Conservation (phyloP, 2,888 invertebrate species). For the Epirrhoe alternata region DNA sequence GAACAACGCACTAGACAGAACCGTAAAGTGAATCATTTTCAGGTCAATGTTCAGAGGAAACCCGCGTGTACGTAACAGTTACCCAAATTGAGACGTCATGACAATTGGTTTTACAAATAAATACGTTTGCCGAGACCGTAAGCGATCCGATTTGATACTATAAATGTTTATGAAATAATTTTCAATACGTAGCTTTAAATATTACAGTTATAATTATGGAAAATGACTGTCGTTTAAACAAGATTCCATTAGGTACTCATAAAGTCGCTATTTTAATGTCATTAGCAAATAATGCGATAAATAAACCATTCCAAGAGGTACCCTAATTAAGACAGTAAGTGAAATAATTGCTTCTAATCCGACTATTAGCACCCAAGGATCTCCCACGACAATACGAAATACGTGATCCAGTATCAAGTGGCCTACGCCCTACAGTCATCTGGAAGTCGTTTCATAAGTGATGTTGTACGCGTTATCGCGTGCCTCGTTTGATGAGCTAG, state of each 20-base stretch:
- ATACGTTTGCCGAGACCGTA: conserved; percentile 59
- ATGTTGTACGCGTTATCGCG: conserved; percentile 66
- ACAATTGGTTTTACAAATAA: conserved; percentile 74
- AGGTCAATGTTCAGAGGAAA: conserved; percentile 73
- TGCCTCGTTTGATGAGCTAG: conserved; percentile 60
- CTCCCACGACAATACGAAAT: conserved; percentile 42
- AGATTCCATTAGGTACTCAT: neutral
- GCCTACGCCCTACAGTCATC: conserved; percentile 43
- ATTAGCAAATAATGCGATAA: conserved; percentile 19
- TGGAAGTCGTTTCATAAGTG: conserved; percentile 44
- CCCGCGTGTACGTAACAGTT: conserved; percentile 70
- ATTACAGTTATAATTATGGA: conserved; percentile 11
- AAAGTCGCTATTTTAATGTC: neutral
- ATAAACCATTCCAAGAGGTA: conserved; percentile 13
- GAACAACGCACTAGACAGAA: conserved; percentile 57
- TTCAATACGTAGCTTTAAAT: neutral
- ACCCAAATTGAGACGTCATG: conserved; percentile 76
- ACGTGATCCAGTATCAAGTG: conserved; percentile 46
- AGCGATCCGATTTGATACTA: conserved; percentile 68
- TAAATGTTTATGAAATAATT: conserved; percentile 18
- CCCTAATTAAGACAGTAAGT: conserved; percentile 36
- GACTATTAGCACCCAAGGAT: conserved; percentile 33
- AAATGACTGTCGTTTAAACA: conserved; percentile 12
- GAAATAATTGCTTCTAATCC: conserved; percentile 44
- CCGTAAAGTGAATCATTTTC: conserved; percentile 76